A percentile compares a stretch with the other conserved stretches of the same genome.
These are phyloP conservation scores for Cyclophora punctaria DNA, from an alignment of 2,888 invertebrate species.

Conservation along the genomic window DNA sequence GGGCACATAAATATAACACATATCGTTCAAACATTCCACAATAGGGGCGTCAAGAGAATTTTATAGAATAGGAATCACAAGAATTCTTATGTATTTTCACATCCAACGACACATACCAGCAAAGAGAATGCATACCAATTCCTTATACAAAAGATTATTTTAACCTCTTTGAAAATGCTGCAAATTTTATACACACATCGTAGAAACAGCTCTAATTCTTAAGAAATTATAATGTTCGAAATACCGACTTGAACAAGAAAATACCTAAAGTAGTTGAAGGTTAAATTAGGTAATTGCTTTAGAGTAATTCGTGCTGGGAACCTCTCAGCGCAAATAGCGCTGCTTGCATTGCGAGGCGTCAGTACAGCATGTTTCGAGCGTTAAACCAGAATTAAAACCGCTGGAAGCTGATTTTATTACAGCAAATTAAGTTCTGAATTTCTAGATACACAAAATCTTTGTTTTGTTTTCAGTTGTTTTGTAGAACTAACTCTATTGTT, in stretches of 20 bases:
- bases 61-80: slow-evolving; percentile 12
- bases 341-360: slow-evolving; percentile 1
- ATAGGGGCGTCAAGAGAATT: slow-evolving; percentile 2
- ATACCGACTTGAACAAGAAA: neutral
- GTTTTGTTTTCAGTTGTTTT: slow-evolving; percentile 3
- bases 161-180: neutral
- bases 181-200: too few relatives aligned
- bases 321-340: slow-evolving; percentile 5
- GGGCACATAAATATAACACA: neutral
- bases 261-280: neutral
- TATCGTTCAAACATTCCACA: neutral
- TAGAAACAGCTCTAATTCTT: too few relatives aligned
- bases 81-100: slow-evolving; percentile 9
- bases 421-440: slow-evolving; percentile 10
- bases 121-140: slow-evolving; percentile 1
- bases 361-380: slow-evolving; percentile 5
- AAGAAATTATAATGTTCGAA: too few relatives aligned
- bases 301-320: neutral
- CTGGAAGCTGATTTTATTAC: slow-evolving; percentile 10
- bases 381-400: slow-evolving; percentile 6
- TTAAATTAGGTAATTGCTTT: neutral
- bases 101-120: neutral
- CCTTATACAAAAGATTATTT: slow-evolving; percentile 2
- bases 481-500: neutral
- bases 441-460: slow-evolving; percentile 6